Percentiles rank a stretch among this genome's conserved stretches.
These are phyloP conservation scores for Palythoa grandis DNA, from an alignment of 92 coral and sea anemone species.

Conservation along the genomic window DNA sequence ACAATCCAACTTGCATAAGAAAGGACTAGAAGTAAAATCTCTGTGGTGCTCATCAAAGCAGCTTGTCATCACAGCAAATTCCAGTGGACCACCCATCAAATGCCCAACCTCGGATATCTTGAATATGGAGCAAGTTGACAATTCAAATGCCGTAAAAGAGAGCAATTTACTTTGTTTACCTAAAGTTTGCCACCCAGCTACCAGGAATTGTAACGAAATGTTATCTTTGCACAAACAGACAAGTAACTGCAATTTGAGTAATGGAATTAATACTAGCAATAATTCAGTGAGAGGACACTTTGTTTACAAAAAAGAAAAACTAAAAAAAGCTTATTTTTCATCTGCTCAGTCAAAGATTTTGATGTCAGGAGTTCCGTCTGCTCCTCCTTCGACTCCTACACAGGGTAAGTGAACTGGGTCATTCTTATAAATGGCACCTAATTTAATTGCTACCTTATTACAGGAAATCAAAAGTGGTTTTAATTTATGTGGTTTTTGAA, in stretches of 20 bases:
- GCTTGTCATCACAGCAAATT: background rate
- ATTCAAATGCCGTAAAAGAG: constrained; percentile 63
- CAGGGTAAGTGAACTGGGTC: constrained; percentile 48
- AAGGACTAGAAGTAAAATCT: background rate
- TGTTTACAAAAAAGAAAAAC: constrained; percentile 49
- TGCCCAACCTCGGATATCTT: constrained; percentile 42
- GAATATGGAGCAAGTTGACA: constrained; percentile 52
- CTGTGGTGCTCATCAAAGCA: constrained; percentile 9
- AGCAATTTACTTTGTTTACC: constrained; percentile 62
- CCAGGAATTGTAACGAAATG: background rate
- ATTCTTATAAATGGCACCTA: background rate
- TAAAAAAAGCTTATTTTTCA: constrained; percentile 83
- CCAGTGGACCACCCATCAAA: background rate
- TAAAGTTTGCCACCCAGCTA: constrained; percentile 46
- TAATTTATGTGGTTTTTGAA: no score
- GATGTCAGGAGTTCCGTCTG: constrained; percentile 89
- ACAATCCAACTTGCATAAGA: constrained; percentile 30
- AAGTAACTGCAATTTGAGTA: constrained; percentile 27
- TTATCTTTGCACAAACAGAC: constrained; percentile 38
- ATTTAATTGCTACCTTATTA: no score
- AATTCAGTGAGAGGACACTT: constrained; percentile 3
- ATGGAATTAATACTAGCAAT: background rate
- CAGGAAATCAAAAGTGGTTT: no score
- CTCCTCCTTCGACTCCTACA: constrained; percentile 91
- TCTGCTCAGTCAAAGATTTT: constrained; percentile 79